Conservation (phyloP, 2,888 invertebrate species). For the Agriotes lineatus region DNA sequence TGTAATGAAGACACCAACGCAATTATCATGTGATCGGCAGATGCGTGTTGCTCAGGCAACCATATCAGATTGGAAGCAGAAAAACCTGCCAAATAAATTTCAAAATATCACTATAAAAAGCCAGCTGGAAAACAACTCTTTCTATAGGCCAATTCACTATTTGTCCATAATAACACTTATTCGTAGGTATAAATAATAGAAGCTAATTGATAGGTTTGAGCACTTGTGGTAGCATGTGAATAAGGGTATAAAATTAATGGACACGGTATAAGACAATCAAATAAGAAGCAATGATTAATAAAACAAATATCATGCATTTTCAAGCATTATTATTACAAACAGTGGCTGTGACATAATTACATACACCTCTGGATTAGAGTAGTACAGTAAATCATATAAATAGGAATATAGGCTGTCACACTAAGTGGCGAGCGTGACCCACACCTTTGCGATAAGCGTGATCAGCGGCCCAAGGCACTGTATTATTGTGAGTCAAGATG, state of each 20-base stretch:
- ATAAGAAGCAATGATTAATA: conserved; percentile 70
- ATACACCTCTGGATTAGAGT: conserved; percentile 71
- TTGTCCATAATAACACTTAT: conserved; percentile 38
- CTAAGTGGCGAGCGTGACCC: conserved; percentile 62
- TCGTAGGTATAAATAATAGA: conserved; percentile 47
- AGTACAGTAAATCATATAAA: conserved; percentile 66
- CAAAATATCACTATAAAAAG: conserved; percentile 41
- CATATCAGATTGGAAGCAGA: conserved; percentile 49
- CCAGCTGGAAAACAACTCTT: conserved; percentile 40
- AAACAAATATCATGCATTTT: conserved; percentile 90
- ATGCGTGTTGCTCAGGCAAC: conserved; percentile 62
- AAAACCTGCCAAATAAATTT: conserved; percentile 52
- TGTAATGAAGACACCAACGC: background rate
- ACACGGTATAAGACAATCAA: conserved; percentile 59
- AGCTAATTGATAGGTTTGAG: conserved; percentile 47
- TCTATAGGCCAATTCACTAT: conserved; percentile 44
- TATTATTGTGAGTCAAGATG: conserved; percentile 63
- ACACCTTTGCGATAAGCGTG: conserved; percentile 64
- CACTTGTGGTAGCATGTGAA: conserved; percentile 49
- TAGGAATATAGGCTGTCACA: conserved; percentile 61
- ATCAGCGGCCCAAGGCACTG: conserved; percentile 68
- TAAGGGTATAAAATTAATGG: conserved; percentile 49
- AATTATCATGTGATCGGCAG: conserved; percentile 21
- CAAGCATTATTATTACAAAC: conserved; percentile 89
- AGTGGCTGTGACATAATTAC: conserved; percentile 74